A percentile compares a stretch with the other conserved stretches of the same genome.
Evolutionary conservation across 2,113 vertebrate species (phyloP).

Genomic region (Anser cygnoides): DNA sequence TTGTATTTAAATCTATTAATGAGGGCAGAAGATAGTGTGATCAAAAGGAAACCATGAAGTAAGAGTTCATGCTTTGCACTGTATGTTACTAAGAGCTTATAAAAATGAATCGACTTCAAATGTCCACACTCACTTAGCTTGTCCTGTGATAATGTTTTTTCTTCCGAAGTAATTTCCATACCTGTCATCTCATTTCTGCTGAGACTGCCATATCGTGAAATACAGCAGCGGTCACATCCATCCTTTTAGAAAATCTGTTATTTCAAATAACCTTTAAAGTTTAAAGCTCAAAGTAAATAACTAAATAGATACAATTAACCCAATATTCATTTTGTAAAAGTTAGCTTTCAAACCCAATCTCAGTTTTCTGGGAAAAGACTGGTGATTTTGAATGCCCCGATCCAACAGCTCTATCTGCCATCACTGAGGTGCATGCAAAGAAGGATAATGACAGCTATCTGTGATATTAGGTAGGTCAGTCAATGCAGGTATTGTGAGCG

Average conservation of each 20-base stretch:
- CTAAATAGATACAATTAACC: neutral
- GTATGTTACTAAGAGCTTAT: neutral
- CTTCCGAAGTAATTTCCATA: neutral
- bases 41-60: neutral
- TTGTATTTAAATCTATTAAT: slow-evolving; percentile 10
- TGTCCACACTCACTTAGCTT: neutral
- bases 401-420: neutral
- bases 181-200: neutral
- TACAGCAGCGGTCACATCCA: neutral
- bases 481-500: neutral
- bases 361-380: neutral
- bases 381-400: neutral
- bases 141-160: neutral
- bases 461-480: neutral
- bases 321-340: neutral
- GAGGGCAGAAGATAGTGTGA: neutral
- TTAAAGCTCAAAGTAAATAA: neutral
- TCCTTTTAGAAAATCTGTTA: neutral
- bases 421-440: fast-evolving
- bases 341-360: neutral
- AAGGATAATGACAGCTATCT: neutral
- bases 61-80: neutral
- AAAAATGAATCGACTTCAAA: neutral
- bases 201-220: neutral
- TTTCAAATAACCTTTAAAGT: neutral